Conservation (phyloP, 2,888 invertebrate species). For the Invenusta paracnida region DNA sequence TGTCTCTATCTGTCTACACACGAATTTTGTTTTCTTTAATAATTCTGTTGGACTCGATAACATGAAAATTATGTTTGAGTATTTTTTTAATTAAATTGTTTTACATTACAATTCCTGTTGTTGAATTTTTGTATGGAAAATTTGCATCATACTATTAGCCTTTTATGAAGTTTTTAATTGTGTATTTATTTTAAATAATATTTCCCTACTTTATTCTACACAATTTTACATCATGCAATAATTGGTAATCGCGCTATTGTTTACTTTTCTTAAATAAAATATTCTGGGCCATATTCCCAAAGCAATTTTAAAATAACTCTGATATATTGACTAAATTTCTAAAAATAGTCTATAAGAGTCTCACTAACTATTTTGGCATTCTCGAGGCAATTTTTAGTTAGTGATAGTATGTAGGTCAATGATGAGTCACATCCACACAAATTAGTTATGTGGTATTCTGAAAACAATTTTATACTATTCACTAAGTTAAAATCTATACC, state of each 20-base stretch:
- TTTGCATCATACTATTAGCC: neutral
- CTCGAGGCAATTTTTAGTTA: neutral
- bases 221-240: slow-evolving; percentile 10
- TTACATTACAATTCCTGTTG: neutral
- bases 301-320: too few relatives aligned
- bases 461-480: neutral
- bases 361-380: neutral
- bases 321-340: too few relatives aligned
- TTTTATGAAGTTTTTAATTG: neutral
- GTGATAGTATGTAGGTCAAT: neutral
- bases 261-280: too few relatives aligned
- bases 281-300: too few relatives aligned
- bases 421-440: neutral
- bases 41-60: neutral
- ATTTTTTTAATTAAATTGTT: neutral
- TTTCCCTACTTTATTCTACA: neutral
- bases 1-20: neutral
- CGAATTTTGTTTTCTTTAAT: neutral
- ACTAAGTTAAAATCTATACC: neutral
- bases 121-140: neutral
- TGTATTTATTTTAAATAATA: neutral
- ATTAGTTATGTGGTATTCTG: neutral
- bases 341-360: neutral
- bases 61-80: neutral
- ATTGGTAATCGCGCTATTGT: too few relatives aligned